Base-by-base conservation (phyloP, 1,140 invertebrate genomes). In the Papilio aristodemus region DNA sequence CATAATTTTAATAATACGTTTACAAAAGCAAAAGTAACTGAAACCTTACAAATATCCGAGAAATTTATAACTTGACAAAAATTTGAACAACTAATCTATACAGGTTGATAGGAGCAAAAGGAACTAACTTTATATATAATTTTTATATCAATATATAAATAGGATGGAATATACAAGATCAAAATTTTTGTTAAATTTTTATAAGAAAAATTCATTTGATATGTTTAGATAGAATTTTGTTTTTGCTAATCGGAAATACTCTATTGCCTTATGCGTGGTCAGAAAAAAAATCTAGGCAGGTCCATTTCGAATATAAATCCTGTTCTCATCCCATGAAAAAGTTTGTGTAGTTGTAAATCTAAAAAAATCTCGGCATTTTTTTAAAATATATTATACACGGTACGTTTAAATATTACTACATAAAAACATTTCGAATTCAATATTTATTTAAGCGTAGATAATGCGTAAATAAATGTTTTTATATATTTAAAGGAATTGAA, bases 141-240 rank as follows among this genome's bases (percentile, higher is more conserved):
- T 14, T n/a, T 14, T 19, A 46, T 46, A 22, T 50, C 19, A 4
- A 13, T 50, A 22, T 50, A 22, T 50, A 50, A 11, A 25, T 25
- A 4, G 46, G 46, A 19, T 46, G 43, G 17, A 46, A 43, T 43
- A 43, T 43, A 1, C 3, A 46, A 46, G 41, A 46, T 46, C 14
- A 17, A 46, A 46, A 46, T 17, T 17, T 46, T 17, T 46, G 6
- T 8, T 8, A 37, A 62, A n/a, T 19, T 38, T 43, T 19, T 41
- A 39, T 13, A 63, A 22, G 59, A 11, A 19, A 62, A 62, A 63
- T n/a, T 63, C 6, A 59, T 77, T 64, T 80, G 83, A 86, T 85
- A 86, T 85, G 84, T 86, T 79, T 79, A 69, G 11, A 57, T 66
- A 36, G n/a, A 11, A 10, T 60, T 63, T 63, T 27, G 10, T 58